Base-by-base conservation (phyloP, 2,113 vertebrate species). In the Takifugu flavidus region DNA sequence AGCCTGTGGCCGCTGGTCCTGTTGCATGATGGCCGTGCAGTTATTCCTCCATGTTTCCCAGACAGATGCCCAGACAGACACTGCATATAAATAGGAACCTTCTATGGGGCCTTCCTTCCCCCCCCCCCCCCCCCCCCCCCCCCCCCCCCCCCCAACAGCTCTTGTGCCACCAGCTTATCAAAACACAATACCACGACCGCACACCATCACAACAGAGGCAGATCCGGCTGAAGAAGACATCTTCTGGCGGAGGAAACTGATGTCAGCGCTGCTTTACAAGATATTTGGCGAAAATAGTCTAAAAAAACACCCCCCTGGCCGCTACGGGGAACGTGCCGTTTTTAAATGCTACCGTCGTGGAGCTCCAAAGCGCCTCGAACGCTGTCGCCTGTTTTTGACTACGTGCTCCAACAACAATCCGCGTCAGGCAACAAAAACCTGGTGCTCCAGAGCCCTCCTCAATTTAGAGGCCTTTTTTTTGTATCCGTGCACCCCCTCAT, bases 31-130 rank as follows among this genome's bases (percentile, higher is more conserved):
- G 75, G 68, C 72, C 72, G 67, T 62, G 75, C 71, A 76, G 77
- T 70, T 73, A 53, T 84, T 82, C 74, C 84, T 65, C 72, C 83
- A 75, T 83, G 75, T 66, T 68, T 74, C 67, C 70, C 77, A 86
- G 87, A 89, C 89, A 82, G 79, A 86, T 71, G 84, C 81, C 80
- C 83, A 86, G 86, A 87, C 82, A 86, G 82, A 82, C 80, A 78
- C 70, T 82, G 83, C 86, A 90, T 86, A 86, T 79, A 80, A 87
- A 89, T 74, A 83, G 80, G 74, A 78, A 72, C 73, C 79, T 53
- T 78, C 79, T 62, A 86, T 62, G 54, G 75, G 86, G 80, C 84
- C 80, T 86, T 77, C 20, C 20, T 20, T n/a, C n/a, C n/a, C 53
- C n/a, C n/a, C 20, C 20, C 20, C 20, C 20, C 20, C 20, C 20